Evolutionary conservation across 2,888 invertebrate genomes (phyloP).

Genomic region (Acanthococcus lagerstroemiae): DNA sequence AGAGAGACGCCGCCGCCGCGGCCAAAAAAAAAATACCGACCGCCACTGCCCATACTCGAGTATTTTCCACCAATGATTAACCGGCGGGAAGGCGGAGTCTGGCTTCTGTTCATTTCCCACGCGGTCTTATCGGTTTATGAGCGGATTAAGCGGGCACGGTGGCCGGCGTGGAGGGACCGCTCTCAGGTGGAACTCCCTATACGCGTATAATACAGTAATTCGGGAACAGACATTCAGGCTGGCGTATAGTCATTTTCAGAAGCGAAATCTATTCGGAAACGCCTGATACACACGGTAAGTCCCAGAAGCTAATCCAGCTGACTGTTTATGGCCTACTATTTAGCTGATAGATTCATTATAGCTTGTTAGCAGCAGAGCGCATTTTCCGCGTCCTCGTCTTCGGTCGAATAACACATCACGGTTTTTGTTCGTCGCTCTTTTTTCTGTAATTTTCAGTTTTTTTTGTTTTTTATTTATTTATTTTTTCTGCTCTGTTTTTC

Average conservation of each 20-base stretch:
- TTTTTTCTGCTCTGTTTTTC: no score
- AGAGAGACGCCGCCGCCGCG: background rate
- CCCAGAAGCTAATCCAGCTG: slow-evolving; percentile 30
- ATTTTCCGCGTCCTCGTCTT: background rate
- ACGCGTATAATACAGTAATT: slow-evolving; percentile 12
- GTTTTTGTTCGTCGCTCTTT: no score
- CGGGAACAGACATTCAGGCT: slow-evolving; percentile 20
- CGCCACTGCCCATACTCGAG: background rate
- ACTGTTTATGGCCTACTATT: slow-evolving; percentile 30
- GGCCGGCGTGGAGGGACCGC: slow-evolving; percentile 2
- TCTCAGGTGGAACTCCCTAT: slow-evolving; percentile 16
- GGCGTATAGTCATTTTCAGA: slow-evolving; percentile 22
- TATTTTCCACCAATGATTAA: slow-evolving; percentile 29
- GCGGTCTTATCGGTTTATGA: slow-evolving; percentile 40
- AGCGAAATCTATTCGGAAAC: slow-evolving; percentile 26
- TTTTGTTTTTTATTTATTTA: no score
- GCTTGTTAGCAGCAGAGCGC: slow-evolving; percentile 11
- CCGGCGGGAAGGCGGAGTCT: slow-evolving; percentile 42
- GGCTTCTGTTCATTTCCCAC: slow-evolving; percentile 57
- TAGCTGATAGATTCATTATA: slow-evolving; percentile 26
- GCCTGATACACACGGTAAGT: slow-evolving; percentile 27
- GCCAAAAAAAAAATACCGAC: background rate
- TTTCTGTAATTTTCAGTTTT: no score
- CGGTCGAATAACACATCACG: no score
- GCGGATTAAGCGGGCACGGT: slow-evolving; percentile 7